Percentiles rank a stretch among this genome's conserved stretches.
phyloP scores from a whole-genome alignment of 2,113 vertebrate species.

The Peromyscus leucopus region DNA sequence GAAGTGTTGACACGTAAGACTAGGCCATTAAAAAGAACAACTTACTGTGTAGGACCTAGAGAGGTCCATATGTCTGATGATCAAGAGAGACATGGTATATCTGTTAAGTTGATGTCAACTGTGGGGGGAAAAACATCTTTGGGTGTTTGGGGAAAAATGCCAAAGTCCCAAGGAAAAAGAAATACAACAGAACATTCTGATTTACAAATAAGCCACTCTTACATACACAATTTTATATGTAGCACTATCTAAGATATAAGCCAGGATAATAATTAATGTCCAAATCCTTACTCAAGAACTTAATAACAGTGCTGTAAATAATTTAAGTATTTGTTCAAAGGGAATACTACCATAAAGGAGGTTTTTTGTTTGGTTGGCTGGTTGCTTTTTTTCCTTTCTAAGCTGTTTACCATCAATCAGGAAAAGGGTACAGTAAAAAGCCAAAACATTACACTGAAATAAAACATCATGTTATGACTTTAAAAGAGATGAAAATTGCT shows the following conservation, averaged over 20 bases:
- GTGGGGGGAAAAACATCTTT: not conserved
- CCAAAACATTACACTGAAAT: constrained; percentile 39
- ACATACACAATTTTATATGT: not conserved
- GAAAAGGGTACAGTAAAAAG: constrained; percentile 1
- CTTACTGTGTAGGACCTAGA: not conserved
- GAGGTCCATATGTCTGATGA: not conserved
- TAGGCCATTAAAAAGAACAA: not conserved
- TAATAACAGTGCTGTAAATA: not conserved
- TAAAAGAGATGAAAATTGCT: not conserved
- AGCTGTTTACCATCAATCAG: not conserved
- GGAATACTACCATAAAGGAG: not conserved
- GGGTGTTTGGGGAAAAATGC: not conserved
- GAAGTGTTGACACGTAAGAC: constrained; percentile 1
- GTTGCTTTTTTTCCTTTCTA: not conserved
- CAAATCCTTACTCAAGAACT: not conserved
- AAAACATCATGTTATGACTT: constrained; percentile 7
- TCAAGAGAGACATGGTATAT: not conserved
- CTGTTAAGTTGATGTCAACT: not conserved
- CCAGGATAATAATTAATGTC: not conserved
- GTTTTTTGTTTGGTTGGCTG: not conserved
- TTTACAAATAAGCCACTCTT: not conserved
- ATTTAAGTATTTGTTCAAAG: constrained; percentile 33
- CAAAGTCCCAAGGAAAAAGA: not conserved
- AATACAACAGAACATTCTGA: constrained; percentile 25
- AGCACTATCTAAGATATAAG: not conserved